These are phyloP conservation scores for Micromesistius poutassou DNA, from an alignment of 2,797 vertebrate species.

Conservation along the genomic window DNA sequence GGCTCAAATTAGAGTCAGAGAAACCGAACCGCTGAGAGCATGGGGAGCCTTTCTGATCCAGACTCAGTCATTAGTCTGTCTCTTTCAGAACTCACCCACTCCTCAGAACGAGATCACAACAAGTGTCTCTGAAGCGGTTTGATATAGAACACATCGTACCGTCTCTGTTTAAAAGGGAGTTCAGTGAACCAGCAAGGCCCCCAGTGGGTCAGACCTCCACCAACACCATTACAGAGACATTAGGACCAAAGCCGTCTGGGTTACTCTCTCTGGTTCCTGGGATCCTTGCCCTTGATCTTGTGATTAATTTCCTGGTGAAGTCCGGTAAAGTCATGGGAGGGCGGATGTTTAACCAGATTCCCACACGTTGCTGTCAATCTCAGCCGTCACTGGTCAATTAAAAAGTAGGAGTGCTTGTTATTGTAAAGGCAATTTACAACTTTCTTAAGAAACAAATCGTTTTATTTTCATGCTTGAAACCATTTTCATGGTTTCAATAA, in stretches of 20 bases:
- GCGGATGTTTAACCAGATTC: conserved; percentile 22
- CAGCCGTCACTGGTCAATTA: conserved; percentile 1
- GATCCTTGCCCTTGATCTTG: background rate
- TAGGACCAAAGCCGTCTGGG: background rate
- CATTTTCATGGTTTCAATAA: too few species aligned
- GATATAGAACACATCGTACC: background rate
- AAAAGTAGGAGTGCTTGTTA: conserved; percentile 8
- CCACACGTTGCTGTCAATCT: conserved; percentile 20
- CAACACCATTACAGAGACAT: background rate
- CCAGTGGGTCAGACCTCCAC: background rate
- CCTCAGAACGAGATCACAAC: background rate
- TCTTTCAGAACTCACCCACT: background rate
- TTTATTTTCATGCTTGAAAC: background rate
- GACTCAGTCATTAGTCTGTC: background rate
- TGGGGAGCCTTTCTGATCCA: background rate
- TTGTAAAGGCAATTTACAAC: background rate
- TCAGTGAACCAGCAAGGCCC: background rate
- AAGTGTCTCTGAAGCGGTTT: background rate
- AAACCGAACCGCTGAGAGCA: background rate
- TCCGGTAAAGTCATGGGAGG: conserved; percentile 15
- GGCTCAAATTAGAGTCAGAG: background rate
- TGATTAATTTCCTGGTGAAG: conserved; percentile 11
- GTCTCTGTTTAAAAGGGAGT: background rate
- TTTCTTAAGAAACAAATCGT: background rate
- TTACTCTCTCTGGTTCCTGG: background rate